Conservation (phyloP, 2,888 invertebrate genomes). For the Bembecia ichneumoniformis region DNA sequence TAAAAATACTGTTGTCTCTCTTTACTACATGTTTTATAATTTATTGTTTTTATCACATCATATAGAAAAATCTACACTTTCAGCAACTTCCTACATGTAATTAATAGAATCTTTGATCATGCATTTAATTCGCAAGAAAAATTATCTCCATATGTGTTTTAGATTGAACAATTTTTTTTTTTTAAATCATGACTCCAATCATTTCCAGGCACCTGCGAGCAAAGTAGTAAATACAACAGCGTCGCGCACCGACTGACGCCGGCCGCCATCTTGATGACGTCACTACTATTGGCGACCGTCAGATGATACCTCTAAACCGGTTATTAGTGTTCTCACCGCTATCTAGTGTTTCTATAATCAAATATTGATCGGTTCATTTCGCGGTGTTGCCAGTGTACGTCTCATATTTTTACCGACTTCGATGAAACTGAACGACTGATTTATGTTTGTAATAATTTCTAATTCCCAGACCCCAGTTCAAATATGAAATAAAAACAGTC, state of each 20-base stretch:
- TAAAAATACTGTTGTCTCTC: too few relatives aligned
- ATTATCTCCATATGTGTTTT: too few relatives aligned
- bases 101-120: too few relatives aligned
- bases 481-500: too few relatives aligned
- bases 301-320: constrained; percentile 26
- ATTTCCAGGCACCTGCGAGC: constrained; percentile 60
- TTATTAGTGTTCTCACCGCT: not conserved
- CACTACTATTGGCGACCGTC: constrained; percentile 16
- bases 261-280: constrained; percentile 14
- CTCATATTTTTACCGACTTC: too few relatives aligned
- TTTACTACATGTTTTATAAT: too few relatives aligned
- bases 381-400: not conserved
- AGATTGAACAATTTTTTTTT: not conserved
- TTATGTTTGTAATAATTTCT: not conserved
- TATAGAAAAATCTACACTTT: too few relatives aligned
- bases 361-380: not conserved
- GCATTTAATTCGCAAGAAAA: too few relatives aligned
- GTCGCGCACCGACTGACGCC: constrained; percentile 19
- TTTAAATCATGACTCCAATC: too few relatives aligned
- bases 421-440: not conserved
- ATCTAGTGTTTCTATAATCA: not conserved
- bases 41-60: too few relatives aligned
- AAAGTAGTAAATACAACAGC: constrained; percentile 63
- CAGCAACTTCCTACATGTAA: too few relatives aligned
- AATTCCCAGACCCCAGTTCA: too few relatives aligned